Evolutionary conservation across 1,140 invertebrate species (phyloP).

Genomic region (Orius laevigatus): DNA sequence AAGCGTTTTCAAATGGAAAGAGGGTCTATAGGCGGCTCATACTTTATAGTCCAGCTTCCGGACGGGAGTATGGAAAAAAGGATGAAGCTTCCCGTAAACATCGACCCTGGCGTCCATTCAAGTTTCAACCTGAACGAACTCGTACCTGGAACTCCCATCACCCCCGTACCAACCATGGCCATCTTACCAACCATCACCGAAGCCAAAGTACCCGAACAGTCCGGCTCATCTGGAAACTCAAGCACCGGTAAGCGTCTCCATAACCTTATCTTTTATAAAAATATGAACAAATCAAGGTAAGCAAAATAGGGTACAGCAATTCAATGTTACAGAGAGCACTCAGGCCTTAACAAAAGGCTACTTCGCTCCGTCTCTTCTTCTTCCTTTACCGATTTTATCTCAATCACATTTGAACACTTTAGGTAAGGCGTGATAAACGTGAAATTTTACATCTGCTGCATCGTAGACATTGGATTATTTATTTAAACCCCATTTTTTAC

Average conservation of each 20-base stretch:
- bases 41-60: slow-evolving; percentile 76
- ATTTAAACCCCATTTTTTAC: too few species aligned
- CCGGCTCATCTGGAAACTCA: slow-evolving; percentile 33
- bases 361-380: slow-evolving; percentile 2
- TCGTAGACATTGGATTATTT: too few species aligned
- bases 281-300: neutral
- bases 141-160: slow-evolving; percentile 43
- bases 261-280: slow-evolving; percentile 7
- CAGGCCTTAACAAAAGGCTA: neutral
- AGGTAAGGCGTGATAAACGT: slow-evolving; percentile 1
- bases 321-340: slow-evolving; percentile 3
- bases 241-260: slow-evolving; percentile 22
- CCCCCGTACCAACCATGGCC: slow-evolving; percentile 62
- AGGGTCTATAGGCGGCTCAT: slow-evolving; percentile 71
- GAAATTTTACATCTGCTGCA: too few species aligned
- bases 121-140: slow-evolving; percentile 72
- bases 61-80: slow-evolving; percentile 78
- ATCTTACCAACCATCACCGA: slow-evolving; percentile 79
- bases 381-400: slow-evolving; percentile 1
- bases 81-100: slow-evolving; percentile 57
- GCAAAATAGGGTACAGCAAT: neutral
- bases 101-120: slow-evolving; percentile 83
- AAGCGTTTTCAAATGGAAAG: slow-evolving; percentile 74
- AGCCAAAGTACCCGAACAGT: slow-evolving; percentile 49
- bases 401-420: neutral